Evolutionary conservation across 2,888 invertebrate genomes (phyloP), one percentile per base, ranked within the genome.

Genomic region (Coenonympha glycerion): DNA sequence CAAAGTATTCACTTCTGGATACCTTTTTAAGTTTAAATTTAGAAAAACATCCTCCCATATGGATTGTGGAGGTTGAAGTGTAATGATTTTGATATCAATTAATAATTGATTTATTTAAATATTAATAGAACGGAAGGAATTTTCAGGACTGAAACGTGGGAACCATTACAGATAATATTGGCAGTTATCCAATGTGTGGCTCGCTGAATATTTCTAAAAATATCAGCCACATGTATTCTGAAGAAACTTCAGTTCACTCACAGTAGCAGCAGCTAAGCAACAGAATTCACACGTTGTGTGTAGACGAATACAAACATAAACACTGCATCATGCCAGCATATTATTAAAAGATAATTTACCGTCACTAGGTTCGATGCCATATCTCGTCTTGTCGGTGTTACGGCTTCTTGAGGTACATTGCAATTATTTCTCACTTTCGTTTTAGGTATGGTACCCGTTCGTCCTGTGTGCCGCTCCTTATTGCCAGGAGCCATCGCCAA

Each of bases 361-460:
- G 87, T 77, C 52, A 83, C 84, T 58, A 87, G 66, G 68, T 89
- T 89, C 57, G 83, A 76, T 54, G 85, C 87, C 70, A 89, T 84
- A 66, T 90, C 90, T 69, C 90, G 77, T 64, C 89, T 81, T 39
- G 90, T 89, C 36, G 90, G 90, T 55, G 89, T 89, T 62, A 90
- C 90, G 63, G 90, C 88, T 76, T 90, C 90, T 67, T 88, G 88
- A 11, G 88, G 88, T 18, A 88, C 87, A 79, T 87, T 86, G 76
- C 89, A 90, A 71, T 89, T 89, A 68, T 89, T 89, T 60, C 89
- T 80, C 50, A 87, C 83, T 79, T 90, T 90, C 47, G 89, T 87
- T 82, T 92, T 92, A 60, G 92, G 92, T 65, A 92, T 91, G 31
- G 92, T 91, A 62, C 92, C 92, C 64, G 91, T 91, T 65, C 86